Base-by-base conservation (phyloP, 2,888 invertebrate species). In the Eristalinus aeneus region DNA sequence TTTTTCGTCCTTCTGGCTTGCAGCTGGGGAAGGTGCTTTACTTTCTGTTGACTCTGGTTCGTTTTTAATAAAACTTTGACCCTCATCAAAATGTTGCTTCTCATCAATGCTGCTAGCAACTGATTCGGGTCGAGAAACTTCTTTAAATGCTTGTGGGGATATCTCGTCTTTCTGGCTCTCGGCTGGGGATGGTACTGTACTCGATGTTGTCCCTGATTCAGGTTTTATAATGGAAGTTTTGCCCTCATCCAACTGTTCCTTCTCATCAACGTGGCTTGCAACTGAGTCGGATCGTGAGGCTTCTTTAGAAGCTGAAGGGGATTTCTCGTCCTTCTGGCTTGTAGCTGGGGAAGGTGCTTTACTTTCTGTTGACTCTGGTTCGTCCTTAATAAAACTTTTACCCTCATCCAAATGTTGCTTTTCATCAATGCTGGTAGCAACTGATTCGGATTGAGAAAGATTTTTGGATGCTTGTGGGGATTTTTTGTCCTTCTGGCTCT, bases 371-470 rank as follows among this genome's bases (percentile, higher is more conserved):
- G 2, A 12, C 39, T 39, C 39, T 2, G 39, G 3, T 2, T 39
- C n/a, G n/a, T n/a, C n/a, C n/a, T n/a, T n/a, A n/a, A n/a, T n/a
- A n/a, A 39, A 10, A n/a, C 2, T 39, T 6, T 39, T 8, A 8
- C 36, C 69, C 12, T 54, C 53, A 12, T 32, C 22, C 0, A 12
- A 53, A 3, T 87, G 87, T 61, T 89, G 90, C 82, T 56, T 81
- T 58, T 71, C 75, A 9, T 63, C 89, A 77, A 90, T 90, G 11
- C 16, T 23, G 34, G 72, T 73, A 1, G 68, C 58, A 0, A 88
- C 87, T 1, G 90, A 89, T 5, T 84, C 83, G 3, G 90, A 90
- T 10, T 91, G 90, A 0, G 91, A 90, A 16, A 90, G 89, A 32
- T 88, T 90, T 31, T 68, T 82, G 71, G 12, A 77, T 65, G 54